Percentiles rank a stretch among this genome's conserved stretches.
Evolutionary conservation across 2,888 invertebrate species (phyloP).

Genomic region (Tenodera sinensis): DNA sequence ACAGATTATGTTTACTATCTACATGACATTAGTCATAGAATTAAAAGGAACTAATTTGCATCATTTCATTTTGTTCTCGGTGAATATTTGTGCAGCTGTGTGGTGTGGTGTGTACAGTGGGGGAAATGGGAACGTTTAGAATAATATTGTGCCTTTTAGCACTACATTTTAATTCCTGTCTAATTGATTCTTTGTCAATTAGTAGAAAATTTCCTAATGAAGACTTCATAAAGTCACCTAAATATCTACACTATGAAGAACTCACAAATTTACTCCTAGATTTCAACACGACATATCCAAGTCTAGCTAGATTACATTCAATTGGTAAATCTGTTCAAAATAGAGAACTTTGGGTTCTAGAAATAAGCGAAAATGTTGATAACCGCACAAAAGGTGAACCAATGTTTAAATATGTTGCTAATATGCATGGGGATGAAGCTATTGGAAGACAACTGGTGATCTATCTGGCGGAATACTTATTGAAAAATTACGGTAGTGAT

Average conservation of each 20-base stretch:
- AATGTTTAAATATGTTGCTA: constrained; percentile 90
- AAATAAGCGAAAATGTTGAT: constrained; percentile 68
- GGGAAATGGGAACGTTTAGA: neutral
- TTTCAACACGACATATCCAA: constrained; percentile 62
- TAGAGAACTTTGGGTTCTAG: constrained; percentile 75
- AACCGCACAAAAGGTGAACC: constrained; percentile 48
- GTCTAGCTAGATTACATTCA: constrained; percentile 64
- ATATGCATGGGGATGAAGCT: constrained; percentile 96
- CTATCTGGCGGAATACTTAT: constrained; percentile 78
- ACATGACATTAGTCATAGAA: no score
- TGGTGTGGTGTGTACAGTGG: neutral
- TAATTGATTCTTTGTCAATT: neutral
- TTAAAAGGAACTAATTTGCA: neutral
- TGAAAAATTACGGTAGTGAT: constrained; percentile 68
- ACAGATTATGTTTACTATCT: no score
- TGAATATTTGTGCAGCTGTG: no score
- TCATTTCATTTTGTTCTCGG: no score
- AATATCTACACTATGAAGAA: constrained; percentile 68
- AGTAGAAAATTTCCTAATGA: constrained; percentile 5
- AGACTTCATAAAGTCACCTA: constrained; percentile 32
- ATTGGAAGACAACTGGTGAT: constrained; percentile 82
- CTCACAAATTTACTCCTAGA: constrained; percentile 61
- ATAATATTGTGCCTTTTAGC: neutral
- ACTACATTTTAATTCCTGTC: neutral
- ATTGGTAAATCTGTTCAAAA: constrained; percentile 83